Conservation (phyloP, 2,888 invertebrate genomes). For the Camptogramma bilineatum region DNA sequence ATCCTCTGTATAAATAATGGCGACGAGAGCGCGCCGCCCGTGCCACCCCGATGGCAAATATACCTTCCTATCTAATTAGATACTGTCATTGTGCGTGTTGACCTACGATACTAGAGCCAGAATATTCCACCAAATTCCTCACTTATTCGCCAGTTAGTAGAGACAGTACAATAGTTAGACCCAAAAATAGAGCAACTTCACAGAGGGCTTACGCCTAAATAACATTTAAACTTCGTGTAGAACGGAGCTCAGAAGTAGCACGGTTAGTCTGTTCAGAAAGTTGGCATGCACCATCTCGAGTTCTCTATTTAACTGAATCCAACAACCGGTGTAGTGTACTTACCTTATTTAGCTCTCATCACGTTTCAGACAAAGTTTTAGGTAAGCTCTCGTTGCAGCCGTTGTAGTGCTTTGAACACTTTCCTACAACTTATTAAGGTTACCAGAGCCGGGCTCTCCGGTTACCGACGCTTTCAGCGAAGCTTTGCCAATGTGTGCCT, state of each 20-base stretch:
- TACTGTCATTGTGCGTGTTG: conserved; percentile 55
- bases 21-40: conserved; percentile 59
- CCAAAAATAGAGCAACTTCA: conserved; percentile 4
- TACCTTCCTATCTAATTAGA: conserved; percentile 57
- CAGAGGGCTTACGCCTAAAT: conserved; percentile 14
- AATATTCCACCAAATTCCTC: not conserved
- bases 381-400: conserved; percentile 25
- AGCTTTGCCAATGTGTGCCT: conserved; percentile 60
- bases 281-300: conserved; percentile 21
- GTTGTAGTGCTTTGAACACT: conserved; percentile 30
- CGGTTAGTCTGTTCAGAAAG: conserved; percentile 23
- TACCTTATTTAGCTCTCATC: conserved; percentile 30
- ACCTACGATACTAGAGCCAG: conserved; percentile 35
- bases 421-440: conserved; percentile 27
- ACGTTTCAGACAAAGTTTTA: conserved; percentile 30
- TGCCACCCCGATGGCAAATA: conserved; percentile 67
- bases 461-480: conserved; percentile 49
- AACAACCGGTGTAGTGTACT: conserved; percentile 25
- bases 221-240: conserved; percentile 18
- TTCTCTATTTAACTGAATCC: conserved; percentile 27
- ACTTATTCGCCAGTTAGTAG: not conserved
- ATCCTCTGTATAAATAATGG: conserved; percentile 76
- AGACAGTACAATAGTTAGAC: not conserved
- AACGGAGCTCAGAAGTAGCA: conserved; percentile 11
- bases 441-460: conserved; percentile 37